Percentiles rank a stretch among this genome's conserved stretches.
phyloP scores from a whole-genome alignment of 2,888 invertebrate species.

The Drosophila niveifrons region DNA sequence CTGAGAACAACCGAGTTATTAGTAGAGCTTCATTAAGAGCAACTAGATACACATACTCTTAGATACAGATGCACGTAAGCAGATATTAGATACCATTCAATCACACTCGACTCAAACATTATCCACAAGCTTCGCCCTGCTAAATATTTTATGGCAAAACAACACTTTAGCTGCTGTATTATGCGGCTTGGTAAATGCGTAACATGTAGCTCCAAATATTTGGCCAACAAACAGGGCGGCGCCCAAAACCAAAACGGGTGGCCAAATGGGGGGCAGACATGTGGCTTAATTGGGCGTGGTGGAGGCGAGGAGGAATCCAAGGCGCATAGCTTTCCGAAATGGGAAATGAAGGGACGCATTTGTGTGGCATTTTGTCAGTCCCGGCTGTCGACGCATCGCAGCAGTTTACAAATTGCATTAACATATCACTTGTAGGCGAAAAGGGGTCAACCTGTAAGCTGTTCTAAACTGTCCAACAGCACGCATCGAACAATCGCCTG shows the following conservation, averaged over 20 bases:
- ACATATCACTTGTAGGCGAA: conserved; percentile 52
- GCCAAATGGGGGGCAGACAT: conserved; percentile 5
- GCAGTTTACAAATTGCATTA: conserved; percentile 68
- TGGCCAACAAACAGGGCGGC: conserved; percentile 18
- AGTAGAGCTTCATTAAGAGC: conserved; percentile 5
- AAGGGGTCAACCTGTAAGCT: neutral
- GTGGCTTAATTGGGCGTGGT: neutral
- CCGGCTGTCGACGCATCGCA: conserved; percentile 31
- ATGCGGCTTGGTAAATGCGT: conserved; percentile 63
- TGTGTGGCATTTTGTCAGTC: conserved; percentile 29
- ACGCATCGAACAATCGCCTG: conserved; percentile 60
- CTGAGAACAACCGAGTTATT: neutral
- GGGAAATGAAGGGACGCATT: conserved; percentile 27
- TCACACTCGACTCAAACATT: conserved; percentile 11
- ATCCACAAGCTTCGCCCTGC: conserved; percentile 30
- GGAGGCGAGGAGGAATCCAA: neutral
- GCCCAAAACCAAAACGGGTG: neutral
- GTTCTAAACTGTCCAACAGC: conserved; percentile 18
- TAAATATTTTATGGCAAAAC: conserved; percentile 61
- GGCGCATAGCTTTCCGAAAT: conserved; percentile 21
- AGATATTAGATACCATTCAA: conserved; percentile 22
- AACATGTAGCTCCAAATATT: conserved; percentile 48
- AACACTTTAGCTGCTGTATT: conserved; percentile 59
- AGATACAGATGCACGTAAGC: neutral
- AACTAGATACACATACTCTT: neutral